phyloP scores from a whole-genome alignment of 2,113 vertebrate genomes.

The Isurus oxyrinchus region DNA sequence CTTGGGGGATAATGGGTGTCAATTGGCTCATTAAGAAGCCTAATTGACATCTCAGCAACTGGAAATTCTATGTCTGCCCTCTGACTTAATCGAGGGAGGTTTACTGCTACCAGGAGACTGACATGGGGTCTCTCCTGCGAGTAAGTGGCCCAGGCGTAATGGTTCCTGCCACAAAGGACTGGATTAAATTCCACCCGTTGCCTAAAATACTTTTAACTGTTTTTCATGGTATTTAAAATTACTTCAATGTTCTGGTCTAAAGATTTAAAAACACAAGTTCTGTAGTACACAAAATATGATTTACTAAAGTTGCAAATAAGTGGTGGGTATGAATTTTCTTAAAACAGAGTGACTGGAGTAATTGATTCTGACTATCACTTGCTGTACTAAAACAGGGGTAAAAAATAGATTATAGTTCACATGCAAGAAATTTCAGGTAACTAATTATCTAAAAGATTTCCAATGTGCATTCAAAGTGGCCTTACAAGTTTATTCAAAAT shows the following conservation, averaged over 20 bases:
- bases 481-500: neutral
- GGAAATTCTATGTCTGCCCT: neutral
- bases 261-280: neutral
- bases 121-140: too few species aligned
- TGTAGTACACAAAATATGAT: neutral
- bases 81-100: neutral
- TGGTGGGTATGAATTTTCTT: neutral
- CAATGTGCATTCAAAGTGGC: neutral
- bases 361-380: neutral
- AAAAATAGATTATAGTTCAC: neutral
- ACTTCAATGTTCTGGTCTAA: neutral
- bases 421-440: neutral
- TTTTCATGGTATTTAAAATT: neutral
- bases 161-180: too few species aligned
- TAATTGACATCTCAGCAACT: neutral
- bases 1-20: neutral
- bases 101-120: neutral
- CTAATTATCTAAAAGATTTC: neutral
- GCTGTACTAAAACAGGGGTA: neutral
- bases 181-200: neutral
- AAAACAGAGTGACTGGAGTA: neutral
- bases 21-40: neutral
- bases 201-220: neutral
- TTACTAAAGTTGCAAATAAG: neutral
- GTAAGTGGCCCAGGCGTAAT: too few species aligned